Evolutionary conservation across 2,888 invertebrate species (phyloP).

Genomic region (Tetragonisca angustula): DNA sequence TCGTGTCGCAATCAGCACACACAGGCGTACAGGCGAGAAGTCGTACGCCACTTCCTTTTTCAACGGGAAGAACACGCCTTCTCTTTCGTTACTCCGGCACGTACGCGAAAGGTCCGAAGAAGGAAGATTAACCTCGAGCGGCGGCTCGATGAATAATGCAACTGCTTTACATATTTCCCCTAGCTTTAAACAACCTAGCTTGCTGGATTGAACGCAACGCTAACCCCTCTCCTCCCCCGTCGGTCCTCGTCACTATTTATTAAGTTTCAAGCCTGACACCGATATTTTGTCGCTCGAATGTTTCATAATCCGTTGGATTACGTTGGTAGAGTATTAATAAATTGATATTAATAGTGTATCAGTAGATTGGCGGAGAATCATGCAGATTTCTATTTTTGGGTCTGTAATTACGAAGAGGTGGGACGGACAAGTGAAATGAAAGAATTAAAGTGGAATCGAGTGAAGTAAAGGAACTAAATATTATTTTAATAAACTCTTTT

Average conservation of each 20-base stretch:
- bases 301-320: background rate
- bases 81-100: constrained; percentile 12
- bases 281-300: background rate
- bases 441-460: no score
- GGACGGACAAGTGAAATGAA: no score
- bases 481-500: no score
- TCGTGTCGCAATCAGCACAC: background rate
- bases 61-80: constrained; percentile 2
- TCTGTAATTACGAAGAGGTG: no score
- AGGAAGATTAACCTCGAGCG: constrained; percentile 38
- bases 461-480: no score
- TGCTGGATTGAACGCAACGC: constrained; percentile 2
- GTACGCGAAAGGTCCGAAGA: constrained; percentile 16
- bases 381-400: no score
- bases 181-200: constrained; percentile 16
- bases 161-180: constrained; percentile 35
- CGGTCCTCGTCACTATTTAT: background rate
- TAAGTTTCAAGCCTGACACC: background rate
- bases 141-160: constrained; percentile 39
- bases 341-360: no score
- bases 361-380: no score
- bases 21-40: background rate
- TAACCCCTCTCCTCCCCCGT: background rate
- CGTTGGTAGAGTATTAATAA: background rate
- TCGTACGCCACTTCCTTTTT: constrained; percentile 16